A percentile compares a stretch with the other conserved stretches of the same genome.
These are phyloP conservation scores for Phaonia tiefii DNA, from an alignment of 2,888 invertebrate genomes.

Conservation along the genomic window DNA sequence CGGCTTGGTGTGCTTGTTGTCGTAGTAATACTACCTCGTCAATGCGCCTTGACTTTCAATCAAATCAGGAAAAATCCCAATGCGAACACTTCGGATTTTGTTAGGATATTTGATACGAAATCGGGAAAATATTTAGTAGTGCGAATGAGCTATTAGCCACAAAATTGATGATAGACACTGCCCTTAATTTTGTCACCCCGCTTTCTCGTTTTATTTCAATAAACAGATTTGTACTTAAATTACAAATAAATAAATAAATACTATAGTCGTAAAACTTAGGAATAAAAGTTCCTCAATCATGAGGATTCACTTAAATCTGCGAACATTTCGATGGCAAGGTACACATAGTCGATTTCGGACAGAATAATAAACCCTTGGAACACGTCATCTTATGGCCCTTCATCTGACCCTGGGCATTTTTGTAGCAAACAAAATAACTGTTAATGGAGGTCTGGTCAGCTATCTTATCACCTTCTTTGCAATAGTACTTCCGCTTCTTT, in stretches of 20 bases:
- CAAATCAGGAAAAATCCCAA: too few relatives aligned
- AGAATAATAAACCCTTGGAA: conserved; percentile 81
- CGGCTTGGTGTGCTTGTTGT: too few relatives aligned
- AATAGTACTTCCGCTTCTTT: conserved; percentile 79
- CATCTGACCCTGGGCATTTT: conserved; percentile 78
- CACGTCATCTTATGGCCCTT: conserved; percentile 81
- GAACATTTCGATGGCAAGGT: conserved; percentile 79
- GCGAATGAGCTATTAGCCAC: too few relatives aligned
- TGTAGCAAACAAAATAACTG: conserved; percentile 81
- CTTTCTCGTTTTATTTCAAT: too few relatives aligned
- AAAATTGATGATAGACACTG: too few relatives aligned
- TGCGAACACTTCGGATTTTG: too few relatives aligned
- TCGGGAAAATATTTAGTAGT: too few relatives aligned
- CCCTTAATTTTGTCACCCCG: too few relatives aligned
- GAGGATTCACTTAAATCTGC: conserved; percentile 51
- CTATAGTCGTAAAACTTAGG: not conserved
- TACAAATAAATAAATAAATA: conserved; percentile 40
- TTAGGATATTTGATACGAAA: too few relatives aligned
- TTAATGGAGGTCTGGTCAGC: conserved; percentile 80
- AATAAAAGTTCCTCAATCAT: conserved; percentile 8
- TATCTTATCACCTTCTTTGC: conserved; percentile 81
- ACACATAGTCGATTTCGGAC: conserved; percentile 80
- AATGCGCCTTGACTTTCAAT: too few relatives aligned
- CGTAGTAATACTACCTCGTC: too few relatives aligned
- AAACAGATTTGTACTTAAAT: conserved; percentile 37